Evolutionary conservation across 1,140 invertebrate genomes (phyloP), one percentile per base, ranked within the genome.

Genomic region (Bombus terrestris): DNA sequence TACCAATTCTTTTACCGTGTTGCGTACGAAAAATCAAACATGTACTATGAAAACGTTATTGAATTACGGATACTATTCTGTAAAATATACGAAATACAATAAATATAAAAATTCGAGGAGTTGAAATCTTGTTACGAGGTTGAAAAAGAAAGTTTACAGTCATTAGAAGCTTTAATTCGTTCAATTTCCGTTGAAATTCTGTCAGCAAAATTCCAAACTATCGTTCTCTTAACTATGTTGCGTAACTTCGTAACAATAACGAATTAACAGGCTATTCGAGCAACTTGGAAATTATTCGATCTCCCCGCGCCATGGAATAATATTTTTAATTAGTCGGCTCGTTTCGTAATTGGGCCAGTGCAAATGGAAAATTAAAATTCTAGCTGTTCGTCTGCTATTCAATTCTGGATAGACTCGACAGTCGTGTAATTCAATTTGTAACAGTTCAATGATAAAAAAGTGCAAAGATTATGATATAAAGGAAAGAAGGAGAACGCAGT

Each of bases 371-470:
- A 69, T 37, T 22, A 69, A 69, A 69, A 69, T 39, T 69, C 68
- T 53, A 53, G 47, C 47, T 53, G 47, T 53, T 53, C 47, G 47
- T 53, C 47, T 13, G 37, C 3, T 12, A 32, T 6, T 59, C 28
- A 2, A 35, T 25, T 39, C 28, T 32, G 8, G 18, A 64, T 28
- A 22, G 22, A 22, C 39, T 25, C 59, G 62, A 78, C 62, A 47
- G 62, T 71, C 66, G 35, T 18, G 12, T 71, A 78, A 88, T 81
- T 80, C 74, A 83, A 86, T 88, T 83, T 87, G 66, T 71, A 47
- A 28, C 62, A 32, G 22, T 41, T 66, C 64, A 3, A 32, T 35
- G 64, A 32, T 32, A 18, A 6, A 66, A 66, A 32, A 15, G 12
- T 10, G 6, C 2, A 64, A 64, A 64, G n/a, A 64, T 22, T 13